Evolutionary conservation across 1,140 invertebrate species (phyloP).

Genomic region (Melitaea cinxia): DNA sequence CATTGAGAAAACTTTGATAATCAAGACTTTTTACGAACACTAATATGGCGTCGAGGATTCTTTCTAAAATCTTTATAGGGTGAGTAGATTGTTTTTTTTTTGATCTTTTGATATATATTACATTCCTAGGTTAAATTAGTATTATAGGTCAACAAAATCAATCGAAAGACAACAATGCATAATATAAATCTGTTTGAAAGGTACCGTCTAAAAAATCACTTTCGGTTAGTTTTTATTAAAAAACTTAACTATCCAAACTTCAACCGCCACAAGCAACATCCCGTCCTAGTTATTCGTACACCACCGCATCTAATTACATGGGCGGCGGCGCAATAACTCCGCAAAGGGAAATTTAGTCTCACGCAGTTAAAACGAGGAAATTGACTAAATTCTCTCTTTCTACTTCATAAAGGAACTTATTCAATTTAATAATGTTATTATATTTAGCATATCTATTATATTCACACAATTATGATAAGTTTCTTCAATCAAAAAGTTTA

Average conservation of each 20-base stretch:
- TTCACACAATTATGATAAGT: background rate
- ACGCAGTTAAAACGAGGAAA: constrained; percentile 32
- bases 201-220: background rate
- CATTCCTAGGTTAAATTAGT: too few relatives aligned
- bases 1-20: too few relatives aligned
- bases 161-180: too few relatives aligned
- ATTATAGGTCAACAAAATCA: too few relatives aligned
- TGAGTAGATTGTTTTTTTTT: too few relatives aligned
- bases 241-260: background rate
- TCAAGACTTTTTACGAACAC: too few relatives aligned
- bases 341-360: constrained; percentile 28
- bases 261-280: background rate
- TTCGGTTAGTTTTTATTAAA: background rate
- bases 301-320: constrained; percentile 35
- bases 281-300: constrained; percentile 23
- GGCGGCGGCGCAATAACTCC: constrained; percentile 28
- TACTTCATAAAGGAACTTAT: constrained; percentile 17
- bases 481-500: too few relatives aligned
- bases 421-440: background rate
- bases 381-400: constrained; percentile 31
- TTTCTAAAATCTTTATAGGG: too few relatives aligned
- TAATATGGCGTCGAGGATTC: too few relatives aligned
- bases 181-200: too few relatives aligned
- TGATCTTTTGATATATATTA: too few relatives aligned
- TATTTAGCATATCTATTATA: background rate